Conservation (phyloP, 1,140 invertebrate genomes). For the Pseudomyrmex flavicornis region DNA sequence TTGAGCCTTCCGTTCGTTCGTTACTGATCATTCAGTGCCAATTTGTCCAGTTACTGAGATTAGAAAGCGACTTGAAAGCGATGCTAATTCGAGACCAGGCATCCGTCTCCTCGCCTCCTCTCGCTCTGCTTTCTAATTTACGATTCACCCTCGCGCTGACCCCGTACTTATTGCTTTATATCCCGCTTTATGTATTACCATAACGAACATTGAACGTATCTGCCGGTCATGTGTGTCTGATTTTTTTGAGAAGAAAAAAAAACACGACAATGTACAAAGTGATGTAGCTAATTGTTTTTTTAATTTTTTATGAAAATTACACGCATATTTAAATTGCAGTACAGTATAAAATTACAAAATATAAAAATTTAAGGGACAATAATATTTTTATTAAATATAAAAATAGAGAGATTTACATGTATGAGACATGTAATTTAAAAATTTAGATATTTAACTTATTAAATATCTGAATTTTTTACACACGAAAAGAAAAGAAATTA, state of each 20-base stretch:
- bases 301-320: neutral
- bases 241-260: slow-evolving; percentile 43
- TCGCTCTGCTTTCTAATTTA: slow-evolving; percentile 74
- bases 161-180: slow-evolving; percentile 69
- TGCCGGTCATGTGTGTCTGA: neutral
- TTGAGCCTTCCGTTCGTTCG: slow-evolving; percentile 72
- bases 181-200: slow-evolving; percentile 68
- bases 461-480: neutral
- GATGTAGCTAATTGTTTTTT: neutral
- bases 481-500: neutral
- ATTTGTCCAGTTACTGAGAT: slow-evolving; percentile 79
- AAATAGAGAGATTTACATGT: neutral
- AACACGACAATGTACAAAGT: neutral
- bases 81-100: slow-evolving; percentile 76
- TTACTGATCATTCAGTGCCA: slow-evolving; percentile 78
- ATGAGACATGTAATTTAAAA: neutral
- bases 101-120: slow-evolving; percentile 11
- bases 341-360: too few relatives aligned
- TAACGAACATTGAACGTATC: slow-evolving; percentile 52
- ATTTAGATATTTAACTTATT: neutral
- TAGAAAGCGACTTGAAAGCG: slow-evolving; percentile 81
- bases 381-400: too few relatives aligned
- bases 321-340: neutral
- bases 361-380: too few relatives aligned
- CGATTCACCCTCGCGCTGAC: slow-evolving; percentile 72